phyloP scores from a whole-genome alignment of 2,888 invertebrate genomes.

The Campoplex capitator region DNA sequence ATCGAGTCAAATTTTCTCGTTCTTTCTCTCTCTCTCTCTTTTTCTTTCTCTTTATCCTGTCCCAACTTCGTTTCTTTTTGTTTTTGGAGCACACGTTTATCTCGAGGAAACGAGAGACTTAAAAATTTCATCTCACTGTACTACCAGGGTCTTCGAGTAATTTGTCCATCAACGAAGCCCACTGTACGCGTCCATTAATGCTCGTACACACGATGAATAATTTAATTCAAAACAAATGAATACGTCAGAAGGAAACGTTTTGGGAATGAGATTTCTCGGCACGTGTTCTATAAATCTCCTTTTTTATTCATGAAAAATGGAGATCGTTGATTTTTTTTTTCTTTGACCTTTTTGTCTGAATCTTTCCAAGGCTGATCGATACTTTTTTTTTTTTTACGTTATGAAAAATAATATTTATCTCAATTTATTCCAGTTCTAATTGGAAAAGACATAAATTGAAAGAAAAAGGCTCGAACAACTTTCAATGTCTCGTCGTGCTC shows the following conservation, averaged over 20 bases:
- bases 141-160: constrained; percentile 47
- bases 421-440: no score
- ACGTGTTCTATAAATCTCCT: no score
- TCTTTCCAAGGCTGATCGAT: no score
- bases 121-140: constrained; percentile 54
- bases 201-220: background rate
- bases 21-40: background rate
- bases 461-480: no score
- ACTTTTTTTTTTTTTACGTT: no score
- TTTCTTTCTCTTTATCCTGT: background rate
- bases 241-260: background rate
- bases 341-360: background rate
- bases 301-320: no score
- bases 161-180: constrained; percentile 67
- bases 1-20: no score
- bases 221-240: background rate
- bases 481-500: no score
- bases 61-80: background rate
- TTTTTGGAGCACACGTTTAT: constrained; percentile 31
- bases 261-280: no score
- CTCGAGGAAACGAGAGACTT: constrained; percentile 57
- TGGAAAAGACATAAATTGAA: no score
- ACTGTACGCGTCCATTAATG: constrained; percentile 41
- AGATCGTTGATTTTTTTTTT: background rate
- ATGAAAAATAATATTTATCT: no score